These are phyloP conservation scores for Aphrocallistes beatrix DNA, from an alignment of 37 sponge, comb jelly and placozoan genomes.

Conservation along the genomic window DNA sequence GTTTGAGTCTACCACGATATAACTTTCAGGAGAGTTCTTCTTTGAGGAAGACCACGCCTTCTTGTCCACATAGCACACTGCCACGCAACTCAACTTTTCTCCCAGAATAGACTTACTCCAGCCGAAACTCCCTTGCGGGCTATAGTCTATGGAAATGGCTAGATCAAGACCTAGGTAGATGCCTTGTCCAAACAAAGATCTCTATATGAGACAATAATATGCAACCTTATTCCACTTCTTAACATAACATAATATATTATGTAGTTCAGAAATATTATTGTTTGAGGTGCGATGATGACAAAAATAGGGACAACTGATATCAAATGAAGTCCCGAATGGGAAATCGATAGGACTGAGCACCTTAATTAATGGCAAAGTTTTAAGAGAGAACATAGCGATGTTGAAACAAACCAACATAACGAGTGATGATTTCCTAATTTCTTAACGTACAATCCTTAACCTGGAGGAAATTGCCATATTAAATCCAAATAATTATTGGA, in stretches of 20 bases:
- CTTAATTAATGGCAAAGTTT: not conserved
- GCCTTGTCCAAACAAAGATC: slow-evolving; percentile 66
- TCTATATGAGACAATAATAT: slow-evolving; percentile 26
- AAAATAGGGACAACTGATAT: slow-evolving; percentile 13
- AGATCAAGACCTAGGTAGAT: slow-evolving; percentile 70
- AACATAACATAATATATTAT: not conserved
- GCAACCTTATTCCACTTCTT: not conserved
- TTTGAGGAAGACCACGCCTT: slow-evolving; percentile 2
- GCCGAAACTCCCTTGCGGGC: slow-evolving; percentile 29
- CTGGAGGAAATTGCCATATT: too few relatives aligned
- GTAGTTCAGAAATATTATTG: not conserved
- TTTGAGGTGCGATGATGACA: not conserved
- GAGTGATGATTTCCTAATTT: too few relatives aligned
- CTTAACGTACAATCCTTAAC: too few relatives aligned
- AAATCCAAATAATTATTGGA: too few relatives aligned
- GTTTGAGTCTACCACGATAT: not conserved
- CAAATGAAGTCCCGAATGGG: not conserved
- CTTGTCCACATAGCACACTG: slow-evolving; percentile 4
- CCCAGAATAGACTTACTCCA: slow-evolving; percentile 6
- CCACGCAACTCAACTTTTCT: not conserved
- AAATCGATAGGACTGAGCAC: slow-evolving; percentile 17
- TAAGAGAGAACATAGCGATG: too few relatives aligned
- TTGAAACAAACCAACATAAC: too few relatives aligned
- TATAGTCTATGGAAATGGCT: slow-evolving; percentile 61
- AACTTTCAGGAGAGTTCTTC: slow-evolving; percentile 1